Base-by-base conservation (phyloP, 2,113 vertebrate species). In the Hiodon alosoides region DNA sequence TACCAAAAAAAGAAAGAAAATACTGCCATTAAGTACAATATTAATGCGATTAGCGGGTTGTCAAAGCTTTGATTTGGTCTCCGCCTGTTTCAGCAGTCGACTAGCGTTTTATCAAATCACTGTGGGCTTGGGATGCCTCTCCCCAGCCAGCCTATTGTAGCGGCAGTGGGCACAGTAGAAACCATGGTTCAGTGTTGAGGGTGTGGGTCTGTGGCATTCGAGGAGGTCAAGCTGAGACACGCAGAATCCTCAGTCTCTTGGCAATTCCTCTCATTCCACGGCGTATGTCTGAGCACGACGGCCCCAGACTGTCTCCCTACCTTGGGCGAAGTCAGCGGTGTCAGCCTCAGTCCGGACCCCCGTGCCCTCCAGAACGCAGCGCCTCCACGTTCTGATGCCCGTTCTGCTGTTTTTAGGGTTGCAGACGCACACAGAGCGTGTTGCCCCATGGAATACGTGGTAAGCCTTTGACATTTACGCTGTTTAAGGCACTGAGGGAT, bases 371-470 rank as follows among this genome's bases (percentile, higher is more conserved):
- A 5, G 60, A 52, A 47, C 51, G 10, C n/a, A 67, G 83, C 76
- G 81, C 70, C 77, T 70, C 55, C 47, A 11, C 78, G 73, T 83
- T 82, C 76, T 89, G 83, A 89, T 87, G 84, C 87, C 67, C 78
- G 87, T 85, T 89, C 74, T 82, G 89, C 85, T 91, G 83, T 91
- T 88, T 90, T 85, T 86, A 88, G 84, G 85, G 84, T 80, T 80
- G 81, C 85, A 87, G 89, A 81, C 73, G 81, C 78, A 79, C 85
- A 78, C 76, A 83, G 77, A 79, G 76, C 79, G 81, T 85, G 80
- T 85, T 85, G 83, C 80, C 85, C 83, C 6, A 90, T 91, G 89
- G 89, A 91, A 68, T 90, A 91, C 80, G 88, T 90, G 90, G 88
- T 91, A 90, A 91, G 89, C 82, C 76, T 66, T 77, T 81, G 51